A percentile compares a stretch with the other conserved stretches of the same genome.
phyloP scores from a whole-genome alignment of 2,797 vertebrate genomes.

The Echiichthys vipera region DNA sequence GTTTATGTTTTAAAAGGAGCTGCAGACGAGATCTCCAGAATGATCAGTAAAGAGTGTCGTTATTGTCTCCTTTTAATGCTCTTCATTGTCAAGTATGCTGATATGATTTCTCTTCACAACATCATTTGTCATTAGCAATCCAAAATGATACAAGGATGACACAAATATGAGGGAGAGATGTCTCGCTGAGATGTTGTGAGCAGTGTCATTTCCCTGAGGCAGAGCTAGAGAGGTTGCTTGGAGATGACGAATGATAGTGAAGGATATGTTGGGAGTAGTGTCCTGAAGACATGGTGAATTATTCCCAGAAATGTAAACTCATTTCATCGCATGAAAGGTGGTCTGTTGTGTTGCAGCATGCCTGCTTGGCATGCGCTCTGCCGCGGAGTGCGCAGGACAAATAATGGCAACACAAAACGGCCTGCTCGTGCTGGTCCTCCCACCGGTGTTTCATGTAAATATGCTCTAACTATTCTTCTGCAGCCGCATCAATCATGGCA shows the following conservation, averaged over 20 bases:
- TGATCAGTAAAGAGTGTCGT: slow-evolving; percentile 63
- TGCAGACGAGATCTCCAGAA: slow-evolving; percentile 61
- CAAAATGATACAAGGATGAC: slow-evolving; percentile 44
- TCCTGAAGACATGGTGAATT: slow-evolving; percentile 53
- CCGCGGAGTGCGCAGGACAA: slow-evolving; percentile 57
- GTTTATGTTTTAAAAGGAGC: slow-evolving; percentile 61
- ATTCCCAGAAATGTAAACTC: slow-evolving; percentile 60
- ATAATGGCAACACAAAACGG: slow-evolving; percentile 54
- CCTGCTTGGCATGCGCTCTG: slow-evolving; percentile 42
- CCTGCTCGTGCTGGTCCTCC: slow-evolving; percentile 55
- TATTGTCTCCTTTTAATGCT: slow-evolving; percentile 53
- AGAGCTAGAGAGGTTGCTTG: slow-evolving; percentile 34
- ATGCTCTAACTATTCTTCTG: slow-evolving; percentile 81
- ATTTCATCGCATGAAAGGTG: slow-evolving; percentile 55
- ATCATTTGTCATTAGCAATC: slow-evolving; percentile 60
- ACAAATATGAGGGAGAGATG: slow-evolving; percentile 44
- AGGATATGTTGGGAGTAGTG: slow-evolving; percentile 39
- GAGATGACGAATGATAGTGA: slow-evolving; percentile 46
- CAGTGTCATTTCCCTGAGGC: slow-evolving; percentile 52
- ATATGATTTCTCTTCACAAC: slow-evolving; percentile 61
- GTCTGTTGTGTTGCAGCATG: slow-evolving; percentile 42
- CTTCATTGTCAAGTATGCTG: slow-evolving; percentile 58
- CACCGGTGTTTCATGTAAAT: slow-evolving; percentile 82
- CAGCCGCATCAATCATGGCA: slow-evolving; percentile 82
- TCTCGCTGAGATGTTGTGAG: slow-evolving; percentile 55